Evolutionary conservation across 2,797 vertebrate species (phyloP).

Genomic region (Euthynnus affinis): DNA sequence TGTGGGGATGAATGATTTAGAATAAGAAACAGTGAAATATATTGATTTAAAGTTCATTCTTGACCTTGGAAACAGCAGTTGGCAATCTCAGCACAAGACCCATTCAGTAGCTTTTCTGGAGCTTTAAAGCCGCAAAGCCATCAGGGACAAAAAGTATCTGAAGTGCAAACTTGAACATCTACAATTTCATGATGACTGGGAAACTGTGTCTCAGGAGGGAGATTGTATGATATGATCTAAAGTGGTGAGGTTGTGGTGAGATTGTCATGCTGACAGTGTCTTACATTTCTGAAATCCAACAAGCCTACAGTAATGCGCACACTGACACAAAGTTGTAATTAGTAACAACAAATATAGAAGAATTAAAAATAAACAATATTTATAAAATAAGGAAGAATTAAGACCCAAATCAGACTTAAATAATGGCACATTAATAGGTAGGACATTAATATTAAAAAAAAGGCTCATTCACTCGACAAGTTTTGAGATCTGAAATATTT

Average conservation of each 20-base stretch:
- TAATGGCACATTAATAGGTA: no score
- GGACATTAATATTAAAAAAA: not conserved
- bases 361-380: not conserved
- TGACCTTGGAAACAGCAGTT: not conserved
- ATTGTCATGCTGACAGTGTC: not conserved
- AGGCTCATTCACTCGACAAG: not conserved
- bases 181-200: not conserved
- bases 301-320: not conserved
- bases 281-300: not conserved
- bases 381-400: not conserved
- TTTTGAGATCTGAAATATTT: not conserved
- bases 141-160: not conserved
- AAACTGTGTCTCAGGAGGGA: not conserved
- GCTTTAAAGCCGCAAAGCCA: not conserved
- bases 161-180: not conserved
- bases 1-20: not conserved
- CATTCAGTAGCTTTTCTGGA: not conserved
- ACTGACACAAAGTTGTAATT: not conserved
- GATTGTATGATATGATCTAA: not conserved
- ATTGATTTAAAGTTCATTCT: not conserved
- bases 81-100: not conserved
- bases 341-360: not conserved
- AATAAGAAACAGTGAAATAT: not conserved
- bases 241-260: not conserved
- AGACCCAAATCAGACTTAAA: not conserved